Conservation (phyloP, 2,113 vertebrate genomes). For the Elachura formosa region DNA sequence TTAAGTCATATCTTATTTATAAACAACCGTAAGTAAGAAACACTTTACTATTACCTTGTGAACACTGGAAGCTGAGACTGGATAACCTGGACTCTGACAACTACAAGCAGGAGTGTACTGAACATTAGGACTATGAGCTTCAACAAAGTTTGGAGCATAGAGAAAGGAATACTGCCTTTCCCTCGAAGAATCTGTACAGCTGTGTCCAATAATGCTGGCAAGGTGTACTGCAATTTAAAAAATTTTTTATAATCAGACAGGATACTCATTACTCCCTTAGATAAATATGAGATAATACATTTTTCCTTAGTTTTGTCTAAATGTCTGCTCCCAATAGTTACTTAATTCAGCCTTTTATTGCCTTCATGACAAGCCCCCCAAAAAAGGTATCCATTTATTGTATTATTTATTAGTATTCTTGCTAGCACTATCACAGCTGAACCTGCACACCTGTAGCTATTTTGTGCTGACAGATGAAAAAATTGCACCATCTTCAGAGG, state of each 20-base stretch:
- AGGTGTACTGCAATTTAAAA: conserved; percentile 80
- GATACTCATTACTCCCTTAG: background rate
- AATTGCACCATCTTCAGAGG: background rate
- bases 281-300: background rate
- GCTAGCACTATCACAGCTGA: background rate
- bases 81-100: conserved; percentile 94
- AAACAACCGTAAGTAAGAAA: background rate
- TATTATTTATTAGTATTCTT: background rate
- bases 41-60: conserved; percentile 80
- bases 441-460: background rate
- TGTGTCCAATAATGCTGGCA: conserved; percentile 82
- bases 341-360: background rate
- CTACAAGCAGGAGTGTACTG: conserved; percentile 92
- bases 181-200: conserved; percentile 83
- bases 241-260: background rate
- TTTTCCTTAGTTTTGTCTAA: background rate
- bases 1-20: background rate
- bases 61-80: conserved; percentile 97
- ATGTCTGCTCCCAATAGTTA: background rate
- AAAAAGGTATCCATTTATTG: background rate
- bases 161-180: conserved; percentile 86
- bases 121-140: conserved; percentile 95
- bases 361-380: background rate
- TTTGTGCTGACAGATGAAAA: background rate
- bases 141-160: conserved; percentile 89